Base-by-base conservation (phyloP, 2,797 vertebrate genomes). In the Urosaurus nigricauda region DNA sequence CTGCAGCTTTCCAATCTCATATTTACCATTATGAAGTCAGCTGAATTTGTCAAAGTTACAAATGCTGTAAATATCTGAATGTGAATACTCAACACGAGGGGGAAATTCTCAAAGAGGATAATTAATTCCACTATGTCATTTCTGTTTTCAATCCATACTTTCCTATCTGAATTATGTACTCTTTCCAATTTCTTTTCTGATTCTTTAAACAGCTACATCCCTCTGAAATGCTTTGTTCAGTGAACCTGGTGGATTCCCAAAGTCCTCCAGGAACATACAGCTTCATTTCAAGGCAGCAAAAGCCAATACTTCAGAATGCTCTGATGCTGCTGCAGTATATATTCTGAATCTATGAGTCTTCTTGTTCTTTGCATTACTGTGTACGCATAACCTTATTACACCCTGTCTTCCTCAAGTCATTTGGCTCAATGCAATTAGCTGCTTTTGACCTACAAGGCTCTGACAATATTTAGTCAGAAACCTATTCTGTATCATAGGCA, bases 361-460 rank as follows among this genome's bases (percentile, higher is more conserved):
- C 73, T 86, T 92, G 80, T 88, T 85, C 68, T 56, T 35, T 84
- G 35, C 90, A 77, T 82, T 19, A 63, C 8, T 91, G 84, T 93
- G 87, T 82, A 3, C 40, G 17, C 32, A 43, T 24, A 75, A 26
- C 13, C 37, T 29, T 17, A 29, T 60, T 74, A 35, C 60, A 37
- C 12, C 17, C 56, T 16, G n/a, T 51, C 40, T 88, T 83, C 80
- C 80, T 83, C 53, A 87, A 87, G 47, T 29, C 11, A 77, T 53
- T 24, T 79, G 63, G 13, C 13, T 11, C 7, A 26, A 70, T 8
- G 5, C 35, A 86, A 12, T 51, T 63, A 86, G 32, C 4, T 86
- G 63, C 0, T 70, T 56, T 70, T 53, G n/a, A 35, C n/a, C 32
- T 70, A 79, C 2, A 53, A 79, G 51, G 13, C 14, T 79, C 13